These are phyloP conservation scores for Polydesmus complanatus DNA, from an alignment of 2,888 invertebrate species.

Conservation along the genomic window DNA sequence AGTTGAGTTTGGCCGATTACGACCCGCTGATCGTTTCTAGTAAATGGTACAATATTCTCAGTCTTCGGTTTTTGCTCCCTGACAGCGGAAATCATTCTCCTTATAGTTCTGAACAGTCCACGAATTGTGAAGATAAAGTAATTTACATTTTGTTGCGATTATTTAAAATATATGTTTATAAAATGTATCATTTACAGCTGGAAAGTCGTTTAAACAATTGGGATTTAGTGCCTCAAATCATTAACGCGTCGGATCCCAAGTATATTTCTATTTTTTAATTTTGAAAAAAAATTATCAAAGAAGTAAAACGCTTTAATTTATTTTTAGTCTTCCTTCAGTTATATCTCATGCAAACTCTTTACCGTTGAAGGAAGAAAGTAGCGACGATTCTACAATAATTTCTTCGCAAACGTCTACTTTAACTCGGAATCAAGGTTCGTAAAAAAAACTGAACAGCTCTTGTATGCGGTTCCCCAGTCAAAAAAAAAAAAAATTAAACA, in stretches of 20 bases:
- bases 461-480: constrained; percentile 18
- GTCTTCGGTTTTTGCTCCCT: constrained; percentile 60
- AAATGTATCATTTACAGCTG: background rate
- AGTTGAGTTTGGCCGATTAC: constrained; percentile 91
- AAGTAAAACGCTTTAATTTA: background rate
- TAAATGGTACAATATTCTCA: constrained; percentile 91
- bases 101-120: background rate
- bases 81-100: constrained; percentile 20
- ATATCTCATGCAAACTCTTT: constrained; percentile 11
- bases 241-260: background rate
- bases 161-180: background rate
- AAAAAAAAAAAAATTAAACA: constrained; percentile 16
- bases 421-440: constrained; percentile 63
- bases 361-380: constrained; percentile 62
- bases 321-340: constrained; percentile 14
- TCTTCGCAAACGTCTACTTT: constrained; percentile 92
- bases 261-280: too few relatives aligned
- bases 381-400: constrained; percentile 91
- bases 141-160: too few relatives aligned
- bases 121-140: background rate
- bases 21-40: constrained; percentile 63
- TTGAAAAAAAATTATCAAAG: background rate
- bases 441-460: too few relatives aligned
- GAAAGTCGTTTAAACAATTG: background rate
- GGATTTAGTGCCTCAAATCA: background rate